Base-by-base conservation (phyloP, 37 sponge, comb jelly and placozoan genomes). In the Petrosia ficiformis region DNA sequence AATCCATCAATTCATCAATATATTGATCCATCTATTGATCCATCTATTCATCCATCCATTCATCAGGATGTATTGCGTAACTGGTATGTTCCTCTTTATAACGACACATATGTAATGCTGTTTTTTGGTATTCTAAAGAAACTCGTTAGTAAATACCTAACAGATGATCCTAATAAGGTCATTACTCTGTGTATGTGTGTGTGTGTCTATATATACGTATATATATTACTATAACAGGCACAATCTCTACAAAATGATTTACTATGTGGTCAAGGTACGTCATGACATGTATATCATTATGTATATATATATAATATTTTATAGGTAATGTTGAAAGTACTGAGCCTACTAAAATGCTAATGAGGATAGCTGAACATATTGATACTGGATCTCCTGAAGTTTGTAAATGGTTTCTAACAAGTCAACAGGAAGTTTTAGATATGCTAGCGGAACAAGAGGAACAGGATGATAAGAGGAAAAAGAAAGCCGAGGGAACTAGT, bases 321-420 rank as follows among this genome's bases (percentile, higher is more conserved):
- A 6, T 42, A 88, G 90, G 93, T 22, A 74, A 93, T 82, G 93
- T 93, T 14, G 93, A 93, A 81, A 93, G 93, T 44, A 93, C 93
- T 28, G 80, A 88, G 77, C 93, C 93, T 1, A 93, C 93, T 33
- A 93, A 93, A 69, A 64, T 73, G 70, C 44, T 93, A 60, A 93
- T 93, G 93, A 81, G 76, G 58, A 84, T 88, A 56, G 93, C 93
- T 0, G 87, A 88, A 64, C 81, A 82, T 56, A 52, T 89, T n/a
- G 93, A 93, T 75, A 82, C 86, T 0, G 57, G 68, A 33, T 59
- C 71, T 16, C 39, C 54, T 21, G 75, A 58, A 44, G 72, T 93
- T 70, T 83, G 76, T 65, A 68, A 57, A 36, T 93, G 93, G 93
- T 82, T 93, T 40, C 44, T 85, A 32, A 65, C 41, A 57, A 44